Evolutionary conservation across 2,888 invertebrate species (phyloP), one percentile per base, ranked within the genome.

Genomic region (Trichopoda pennipes): DNA sequence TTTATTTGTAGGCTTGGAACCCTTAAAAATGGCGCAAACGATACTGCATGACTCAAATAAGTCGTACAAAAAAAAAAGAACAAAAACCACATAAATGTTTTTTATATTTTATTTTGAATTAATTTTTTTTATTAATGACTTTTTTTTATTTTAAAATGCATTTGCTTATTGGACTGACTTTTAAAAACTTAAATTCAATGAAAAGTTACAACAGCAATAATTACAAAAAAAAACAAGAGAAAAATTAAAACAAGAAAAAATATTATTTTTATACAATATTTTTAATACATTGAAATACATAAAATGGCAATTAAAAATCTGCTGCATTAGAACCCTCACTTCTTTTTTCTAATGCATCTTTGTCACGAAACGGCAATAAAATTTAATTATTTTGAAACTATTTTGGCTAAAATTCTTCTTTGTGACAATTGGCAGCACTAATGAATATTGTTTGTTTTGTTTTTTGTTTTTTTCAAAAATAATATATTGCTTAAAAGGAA

Each of bases 131-230:
- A 84, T 85, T 85, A 84, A 86, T 88, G 87, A 84, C n/a, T 76
- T 73, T 56, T 74, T 73, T 68, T 72, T 63, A 64, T n/a, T 77
- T 85, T 75, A 88, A 88, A 85, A 89, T 89, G 88, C 88, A 89
- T 89, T 88, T 89, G 88, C 89, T 89, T 87, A 85, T 76, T 84
- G 60, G 73, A 80, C 81, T 87, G 85, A 87, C 85, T 85, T 69
- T 68, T 80, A 86, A 80, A 53, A 86, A 87, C 86, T 88, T 88
- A 88, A 85, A 86, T 86, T 82, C 47, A 82, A 79, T 42, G 44
- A 77, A 75, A 6, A 49, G 56, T 44, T 66, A 87, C 87, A 84
- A 89, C 86, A 87, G 86, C 86, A 89, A 87, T 88, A 88, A 88
- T 85, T 60, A 73, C n/a, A n/a, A 53, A 64, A 63, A 28, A 56